Conservation (phyloP, 2,888 invertebrate genomes). For the Mythimna loreyi region DNA sequence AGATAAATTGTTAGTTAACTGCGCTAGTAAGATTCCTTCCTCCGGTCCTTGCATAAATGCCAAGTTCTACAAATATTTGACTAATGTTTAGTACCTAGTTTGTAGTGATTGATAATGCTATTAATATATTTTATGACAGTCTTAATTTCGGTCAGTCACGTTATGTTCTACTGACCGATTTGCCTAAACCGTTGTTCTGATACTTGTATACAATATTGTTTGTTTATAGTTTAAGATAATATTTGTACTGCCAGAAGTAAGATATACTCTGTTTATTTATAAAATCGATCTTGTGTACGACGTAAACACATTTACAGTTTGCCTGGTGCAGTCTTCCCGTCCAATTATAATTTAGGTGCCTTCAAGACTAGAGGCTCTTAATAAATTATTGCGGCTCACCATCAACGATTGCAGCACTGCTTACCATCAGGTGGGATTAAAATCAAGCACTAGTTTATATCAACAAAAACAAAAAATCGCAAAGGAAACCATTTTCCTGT, state of each 20-base stretch:
- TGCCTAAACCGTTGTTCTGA: slow-evolving; percentile 19
- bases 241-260: background rate
- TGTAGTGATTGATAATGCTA: slow-evolving; percentile 25
- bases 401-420: too few relatives aligned
- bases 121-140: slow-evolving; percentile 12
- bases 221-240: too few relatives aligned
- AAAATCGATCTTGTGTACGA: background rate
- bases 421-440: too few relatives aligned
- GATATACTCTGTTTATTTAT: background rate
- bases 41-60: slow-evolving; percentile 1
- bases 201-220: slow-evolving; percentile 1
- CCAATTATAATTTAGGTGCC: too few relatives aligned
- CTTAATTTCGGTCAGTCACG: slow-evolving; percentile 22
- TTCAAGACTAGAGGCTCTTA: too few relatives aligned
- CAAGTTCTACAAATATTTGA: slow-evolving; percentile 16
- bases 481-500: background rate
- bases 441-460: too few relatives aligned
- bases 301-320: too few relatives aligned
- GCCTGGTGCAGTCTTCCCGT: too few relatives aligned
- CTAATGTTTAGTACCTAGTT: background rate
- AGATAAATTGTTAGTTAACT: background rate
- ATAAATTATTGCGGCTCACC: too few relatives aligned
- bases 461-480: too few relatives aligned
- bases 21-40: background rate
- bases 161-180: slow-evolving; percentile 41